Base-by-base conservation (phyloP, 2,113 vertebrate genomes). In the Pteronura brasiliensis region DNA sequence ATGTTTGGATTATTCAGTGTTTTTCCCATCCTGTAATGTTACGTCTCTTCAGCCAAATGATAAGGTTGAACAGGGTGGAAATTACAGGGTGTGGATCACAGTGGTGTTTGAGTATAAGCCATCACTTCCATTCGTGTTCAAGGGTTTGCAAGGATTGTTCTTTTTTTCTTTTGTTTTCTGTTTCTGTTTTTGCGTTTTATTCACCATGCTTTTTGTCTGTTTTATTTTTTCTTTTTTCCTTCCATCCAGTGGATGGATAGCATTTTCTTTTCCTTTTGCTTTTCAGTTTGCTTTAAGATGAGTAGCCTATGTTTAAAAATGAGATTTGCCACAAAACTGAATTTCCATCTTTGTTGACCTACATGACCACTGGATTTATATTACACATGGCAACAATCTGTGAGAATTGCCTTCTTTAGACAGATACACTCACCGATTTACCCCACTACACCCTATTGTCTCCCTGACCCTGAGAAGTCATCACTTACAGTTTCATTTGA, bases 21-120 rank as follows among this genome's bases (percentile, higher is more conserved):
- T 98, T 98, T 96, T 83, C 80, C 39, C 44, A 61, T 31, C 92
- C 23, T 79, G 18, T 98, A 97, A 95, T 97, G 83, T 42, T 97
- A 97, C 76, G 67, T 94, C 23, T 96, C 84, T 97, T 97, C 82
- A 83, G 88, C 42, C 93, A 98, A 98, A 98, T 98, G 49, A 52
- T 97, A 96, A 93, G 59, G 76, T 95, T 94, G 81, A 92, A 84
- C 59, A 36, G 84, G 74, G 31, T 96, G 81, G 34, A 98, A 98
- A 97, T 98, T 98, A 47, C n/a, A 98, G 97, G 59, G 34, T 96
- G 61, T 52, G 79, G 21, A 81, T 96, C 76, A 90, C 79, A 88
- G 69, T 71, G 34, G 36, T 77, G 71, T 96, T 92, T 97, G n/a
- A 17, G 44, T 47, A 84, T 57, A 97, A 98, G 93, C 74, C 65